Evolutionary conservation across 2,888 invertebrate genomes (phyloP), one percentile per base, ranked within the genome.

Genomic region (Hirtodrosophila trivittata): DNA sequence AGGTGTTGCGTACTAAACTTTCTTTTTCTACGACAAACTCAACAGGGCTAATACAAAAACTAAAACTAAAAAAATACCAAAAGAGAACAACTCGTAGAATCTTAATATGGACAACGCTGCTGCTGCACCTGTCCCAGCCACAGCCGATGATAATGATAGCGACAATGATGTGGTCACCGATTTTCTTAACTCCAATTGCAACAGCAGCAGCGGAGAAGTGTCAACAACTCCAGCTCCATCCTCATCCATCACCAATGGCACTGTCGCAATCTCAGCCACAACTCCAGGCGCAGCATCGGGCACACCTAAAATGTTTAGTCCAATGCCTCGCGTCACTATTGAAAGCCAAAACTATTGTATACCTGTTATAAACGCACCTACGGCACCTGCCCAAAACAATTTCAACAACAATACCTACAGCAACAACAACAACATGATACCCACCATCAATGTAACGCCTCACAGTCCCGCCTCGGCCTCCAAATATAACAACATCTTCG

Each of bases 371-470:
- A 89, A 89, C 68, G 77, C 88, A 43, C 87, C 88, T 47, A 59
- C 75, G 50, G 51, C 69, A 47, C 49, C 64, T 42, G 13, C 46
- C 21, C 26, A 49, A 1, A 55, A 63, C 55, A 66, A 45, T 66
- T 41, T 10, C 57, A 51, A 46, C 49, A 50, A 39, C 16, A 51
- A 18, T 37, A 63, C 69, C 66, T 73, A 66, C 47, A 82, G 63
- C 55, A 82, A 78, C 47, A 88, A 85, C 66, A 87, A 86, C 67
- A 91, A 89, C 62, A 91, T 94, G 89, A 95, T 95, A 88, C 96
- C 96, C 65, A 96, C 94, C 57, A 96, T 97, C 89, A 96, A 96
- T 91, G 96, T 97, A 70, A 96, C 96, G 57, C 96, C 96, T 10
- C 96, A 96, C 91, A 96, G 96, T 72, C 96, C 96, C 8, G 96